These are phyloP conservation scores for Chaetorhynchus papuensis DNA, from an alignment of 2,113 vertebrate species.

Conservation along the genomic window DNA sequence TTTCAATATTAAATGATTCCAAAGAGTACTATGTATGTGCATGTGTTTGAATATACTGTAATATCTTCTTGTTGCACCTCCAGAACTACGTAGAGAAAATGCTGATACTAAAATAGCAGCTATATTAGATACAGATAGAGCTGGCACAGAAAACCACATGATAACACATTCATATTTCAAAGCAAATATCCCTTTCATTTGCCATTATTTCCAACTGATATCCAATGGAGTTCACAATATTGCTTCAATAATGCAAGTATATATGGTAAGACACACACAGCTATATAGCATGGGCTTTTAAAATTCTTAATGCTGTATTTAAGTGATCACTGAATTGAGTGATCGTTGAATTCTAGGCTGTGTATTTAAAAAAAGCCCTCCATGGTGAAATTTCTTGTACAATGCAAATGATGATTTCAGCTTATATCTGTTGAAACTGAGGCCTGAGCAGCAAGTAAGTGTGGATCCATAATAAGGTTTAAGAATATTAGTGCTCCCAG, in stretches of 20 bases:
- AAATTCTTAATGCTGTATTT: background rate
- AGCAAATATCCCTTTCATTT: background rate
- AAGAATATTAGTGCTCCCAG: background rate
- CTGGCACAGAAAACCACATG: background rate
- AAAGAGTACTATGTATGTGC: fast-evolving
- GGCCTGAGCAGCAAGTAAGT: background rate
- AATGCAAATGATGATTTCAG: background rate
- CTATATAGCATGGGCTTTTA: background rate
- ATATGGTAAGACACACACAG: background rate
- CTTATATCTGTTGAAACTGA: background rate
- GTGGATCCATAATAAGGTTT: background rate
- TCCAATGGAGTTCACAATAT: background rate
- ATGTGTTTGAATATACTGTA: background rate
- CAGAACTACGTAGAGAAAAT: background rate
- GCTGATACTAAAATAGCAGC: background rate
- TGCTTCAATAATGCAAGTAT: background rate
- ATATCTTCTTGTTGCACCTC: background rate
- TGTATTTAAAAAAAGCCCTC: background rate
- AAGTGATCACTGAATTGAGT: background rate
- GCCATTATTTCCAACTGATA: background rate
- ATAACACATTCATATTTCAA: background rate
- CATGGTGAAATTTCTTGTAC: background rate
- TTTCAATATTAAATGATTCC: background rate
- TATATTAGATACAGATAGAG: background rate
- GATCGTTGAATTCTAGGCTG: background rate